These are phyloP conservation scores for Lepisosteus oculatus DNA, from an alignment of 2,113 vertebrate species.

Conservation along the genomic window DNA sequence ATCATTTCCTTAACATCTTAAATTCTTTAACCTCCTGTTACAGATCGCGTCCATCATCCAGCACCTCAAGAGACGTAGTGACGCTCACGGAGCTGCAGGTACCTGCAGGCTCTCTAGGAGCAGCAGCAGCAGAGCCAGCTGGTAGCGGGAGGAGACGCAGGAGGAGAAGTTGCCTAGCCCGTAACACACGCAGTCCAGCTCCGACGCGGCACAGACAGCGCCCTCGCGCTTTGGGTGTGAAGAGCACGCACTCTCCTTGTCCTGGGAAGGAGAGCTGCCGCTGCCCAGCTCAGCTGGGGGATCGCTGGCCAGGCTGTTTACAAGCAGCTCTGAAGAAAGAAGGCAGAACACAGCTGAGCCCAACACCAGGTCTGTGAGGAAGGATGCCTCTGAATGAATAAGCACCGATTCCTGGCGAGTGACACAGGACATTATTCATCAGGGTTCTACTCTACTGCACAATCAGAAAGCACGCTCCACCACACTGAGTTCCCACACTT, in stretches of 20 bases:
- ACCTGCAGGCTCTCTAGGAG: conserved; percentile 79
- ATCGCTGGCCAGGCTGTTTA: conserved; percentile 14
- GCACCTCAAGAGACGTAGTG: not conserved
- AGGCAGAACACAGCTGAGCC: not conserved
- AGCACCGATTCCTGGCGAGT: too few species aligned
- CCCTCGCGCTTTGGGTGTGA: conserved; percentile 28
- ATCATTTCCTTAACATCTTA: too few species aligned
- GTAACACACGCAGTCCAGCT: conserved; percentile 75
- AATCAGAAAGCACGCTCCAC: too few species aligned
- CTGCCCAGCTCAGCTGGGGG: not conserved
- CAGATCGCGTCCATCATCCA: too few species aligned
- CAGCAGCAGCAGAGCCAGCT: conserved; percentile 83
- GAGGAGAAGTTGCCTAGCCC: conserved; percentile 81
- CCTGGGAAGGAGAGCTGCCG: too few species aligned
- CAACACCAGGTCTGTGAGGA: too few species aligned
- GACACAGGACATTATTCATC: too few species aligned
- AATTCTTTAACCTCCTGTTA: too few species aligned
- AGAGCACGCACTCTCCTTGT: not conserved
- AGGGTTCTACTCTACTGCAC: too few species aligned
- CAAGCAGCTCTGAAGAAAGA: conserved; percentile 42
- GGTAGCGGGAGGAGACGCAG: conserved; percentile 69
- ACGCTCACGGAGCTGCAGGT: not conserved
- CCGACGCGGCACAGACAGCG: conserved; percentile 19
- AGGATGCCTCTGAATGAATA: too few species aligned
- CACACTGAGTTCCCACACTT: too few species aligned